Evolutionary conservation across 2,888 invertebrate species (phyloP), one percentile per base, ranked within the genome.

Genomic region (Agrochola circellaris): DNA sequence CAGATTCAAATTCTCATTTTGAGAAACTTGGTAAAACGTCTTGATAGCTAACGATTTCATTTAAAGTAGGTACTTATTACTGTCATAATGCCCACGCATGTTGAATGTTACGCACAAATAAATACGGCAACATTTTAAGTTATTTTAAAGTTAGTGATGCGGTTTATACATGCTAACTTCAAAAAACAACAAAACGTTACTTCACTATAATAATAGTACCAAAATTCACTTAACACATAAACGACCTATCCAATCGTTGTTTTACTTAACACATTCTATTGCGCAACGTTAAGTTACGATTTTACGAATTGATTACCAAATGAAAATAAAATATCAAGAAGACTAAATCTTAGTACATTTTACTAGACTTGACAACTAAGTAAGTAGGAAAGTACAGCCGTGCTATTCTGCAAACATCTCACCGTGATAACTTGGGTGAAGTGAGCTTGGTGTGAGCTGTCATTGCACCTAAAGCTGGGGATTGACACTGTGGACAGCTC

Each of bases 261-360:
- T n/a, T 20, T 48, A 73, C 38, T 38, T 58, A 54, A 34, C 77
- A 67, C 67, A 38, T 67, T 77, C 76, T 56, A 45, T 77, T 62
- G 17, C 62, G 61, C 11, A 78, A 71, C 56, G 23, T 17, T 20
- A 42, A 34, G 34, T 65, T 34, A 78, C 70, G 70, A 60, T 34
- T 66, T 65, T 34, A 78, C 70, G 70, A 60, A 45, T 66, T 65
- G 71, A 77, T 77, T 68, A 77, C 77, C 34, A 68, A 77, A 77
- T 48, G 23, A 38, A 67, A 54, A 76, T n/a, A 77, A 71, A 51
- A n/a, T n/a, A n/a, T n/a, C n/a, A n/a, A n/a, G n/a, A n/a, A n/a
- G n/a, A n/a, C n/a, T n/a, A 38, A 38, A 38, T 38, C 38, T 38
- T 38, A 38, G 11, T 42, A 51, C 15, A 23, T 34, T 38, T 68